Evolutionary conservation across 2,797 vertebrate species (phyloP).

Genomic region (Hyperoplus immaculatus): DNA sequence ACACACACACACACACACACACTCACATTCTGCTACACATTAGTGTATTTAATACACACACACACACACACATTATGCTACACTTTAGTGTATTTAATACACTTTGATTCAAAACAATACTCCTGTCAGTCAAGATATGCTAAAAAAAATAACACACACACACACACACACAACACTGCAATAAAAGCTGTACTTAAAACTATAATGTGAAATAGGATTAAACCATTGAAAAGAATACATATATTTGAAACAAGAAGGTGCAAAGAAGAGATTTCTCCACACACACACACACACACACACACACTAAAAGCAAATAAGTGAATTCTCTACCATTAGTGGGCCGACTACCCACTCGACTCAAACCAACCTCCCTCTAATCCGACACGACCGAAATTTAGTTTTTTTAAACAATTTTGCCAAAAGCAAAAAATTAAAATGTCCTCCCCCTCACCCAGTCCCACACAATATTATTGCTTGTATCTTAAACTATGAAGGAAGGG

Average conservation of each 20-base stretch:
- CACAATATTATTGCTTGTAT: too few species aligned
- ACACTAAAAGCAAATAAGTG: too few species aligned
- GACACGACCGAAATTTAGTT: too few species aligned
- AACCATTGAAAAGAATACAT: not conserved
- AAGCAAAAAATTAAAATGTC: too few species aligned
- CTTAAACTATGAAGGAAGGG: too few species aligned
- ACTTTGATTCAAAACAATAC: not conserved
- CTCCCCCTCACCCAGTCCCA: too few species aligned
- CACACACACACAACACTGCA: not conserved
- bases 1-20: too few species aligned
- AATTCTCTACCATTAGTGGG: not conserved
- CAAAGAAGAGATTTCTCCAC: not conserved
- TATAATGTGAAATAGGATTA: not conserved
- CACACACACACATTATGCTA: not conserved
- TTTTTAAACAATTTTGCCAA: too few species aligned
- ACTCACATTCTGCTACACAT: not conserved
- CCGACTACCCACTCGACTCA: not conserved
- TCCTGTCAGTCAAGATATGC: not conserved
- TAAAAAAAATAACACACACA: too few species aligned
- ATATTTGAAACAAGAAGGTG: not conserved
- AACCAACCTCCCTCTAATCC: not conserved
- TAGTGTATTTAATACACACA: not conserved
- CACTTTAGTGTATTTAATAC: not conserved
- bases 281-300: too few species aligned
- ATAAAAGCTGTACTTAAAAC: not conserved